Conservation (phyloP, 2,888 invertebrate genomes). For the Drosophila glabriapex region DNA sequence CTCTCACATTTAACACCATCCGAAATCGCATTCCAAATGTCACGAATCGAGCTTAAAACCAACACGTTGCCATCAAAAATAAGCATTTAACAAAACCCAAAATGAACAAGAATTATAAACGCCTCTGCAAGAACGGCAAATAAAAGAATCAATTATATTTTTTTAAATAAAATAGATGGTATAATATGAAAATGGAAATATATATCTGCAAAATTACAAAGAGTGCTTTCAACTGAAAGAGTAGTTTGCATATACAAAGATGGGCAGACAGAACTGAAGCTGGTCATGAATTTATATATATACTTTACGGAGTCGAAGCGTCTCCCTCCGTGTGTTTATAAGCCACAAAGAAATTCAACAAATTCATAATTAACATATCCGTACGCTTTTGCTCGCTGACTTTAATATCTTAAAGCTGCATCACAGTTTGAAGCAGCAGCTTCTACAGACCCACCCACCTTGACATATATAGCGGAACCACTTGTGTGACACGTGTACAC, state of each 20-base stretch:
- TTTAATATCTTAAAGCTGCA: constrained; percentile 6
- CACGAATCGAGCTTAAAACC: background rate
- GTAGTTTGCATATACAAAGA: background rate
- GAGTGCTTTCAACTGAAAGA: background rate
- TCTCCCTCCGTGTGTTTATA: background rate
- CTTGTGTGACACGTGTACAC: constrained; percentile 49
- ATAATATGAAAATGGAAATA: background rate
- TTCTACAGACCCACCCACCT: background rate
- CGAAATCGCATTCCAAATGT: background rate
- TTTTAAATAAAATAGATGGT: background rate
- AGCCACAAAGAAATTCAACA: background rate
- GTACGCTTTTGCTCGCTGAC: background rate
- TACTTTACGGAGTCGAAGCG: fast-evolving
- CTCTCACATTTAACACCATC: background rate
- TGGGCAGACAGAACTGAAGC: background rate
- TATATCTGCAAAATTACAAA: background rate
- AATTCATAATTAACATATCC: constrained; percentile 10
- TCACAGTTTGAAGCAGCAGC: constrained; percentile 1
- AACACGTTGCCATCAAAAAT: background rate
- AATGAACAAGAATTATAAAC: background rate
- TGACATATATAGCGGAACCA: constrained; percentile 38
- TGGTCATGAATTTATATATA: background rate
- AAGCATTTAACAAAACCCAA: background rate
- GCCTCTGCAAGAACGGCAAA: fast-evolving
- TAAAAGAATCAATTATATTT: background rate